Evolutionary conservation across 2,797 vertebrate species (phyloP).

Genomic region (Cyprinella venusta): DNA sequence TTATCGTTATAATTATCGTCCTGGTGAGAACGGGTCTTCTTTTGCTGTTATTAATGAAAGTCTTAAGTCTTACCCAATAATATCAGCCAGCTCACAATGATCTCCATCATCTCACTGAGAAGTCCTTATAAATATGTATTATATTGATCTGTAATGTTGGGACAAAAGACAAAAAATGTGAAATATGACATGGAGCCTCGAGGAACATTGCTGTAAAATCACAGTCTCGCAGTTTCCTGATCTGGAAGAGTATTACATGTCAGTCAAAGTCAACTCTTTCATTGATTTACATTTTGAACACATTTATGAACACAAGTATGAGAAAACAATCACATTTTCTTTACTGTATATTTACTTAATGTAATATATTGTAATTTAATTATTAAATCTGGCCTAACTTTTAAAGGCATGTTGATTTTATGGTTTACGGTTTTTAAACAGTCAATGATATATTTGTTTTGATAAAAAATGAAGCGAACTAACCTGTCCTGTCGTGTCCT

Average conservation of each 20-base stretch:
- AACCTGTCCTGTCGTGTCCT: background rate
- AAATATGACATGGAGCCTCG: background rate
- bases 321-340: background rate
- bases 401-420: background rate
- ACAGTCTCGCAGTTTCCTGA: too few species aligned
- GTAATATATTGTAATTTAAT: too few species aligned
- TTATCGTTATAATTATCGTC: background rate
- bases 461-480: background rate
- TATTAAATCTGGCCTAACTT: background rate
- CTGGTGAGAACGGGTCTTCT: background rate
- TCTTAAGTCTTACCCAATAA: background rate
- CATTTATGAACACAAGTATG: background rate
- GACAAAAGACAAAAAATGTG: background rate
- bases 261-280: background rate
- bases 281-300: background rate
- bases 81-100: conserved; percentile 2
- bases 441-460: background rate
- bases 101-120: background rate
- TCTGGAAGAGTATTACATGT: background rate
- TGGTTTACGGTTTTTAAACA: background rate
- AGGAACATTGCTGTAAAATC: background rate
- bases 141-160: background rate
- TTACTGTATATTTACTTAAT: background rate
- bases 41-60: background rate
- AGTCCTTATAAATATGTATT: background rate